These are phyloP conservation scores for Autographa gamma DNA, from an alignment of 2,888 invertebrate species.

Conservation along the genomic window DNA sequence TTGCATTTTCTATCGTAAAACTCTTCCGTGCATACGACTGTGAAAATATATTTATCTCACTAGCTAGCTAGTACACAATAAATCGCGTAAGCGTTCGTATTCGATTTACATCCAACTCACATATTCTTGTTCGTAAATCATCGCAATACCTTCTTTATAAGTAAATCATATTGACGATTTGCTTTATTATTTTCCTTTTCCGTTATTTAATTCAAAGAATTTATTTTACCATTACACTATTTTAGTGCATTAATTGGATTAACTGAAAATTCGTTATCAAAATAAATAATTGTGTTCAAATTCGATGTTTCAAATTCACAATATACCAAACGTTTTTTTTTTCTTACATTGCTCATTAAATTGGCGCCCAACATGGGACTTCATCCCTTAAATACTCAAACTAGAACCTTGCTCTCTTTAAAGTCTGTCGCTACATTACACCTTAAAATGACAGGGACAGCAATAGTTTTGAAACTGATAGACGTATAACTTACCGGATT, in stretches of 20 bases:
- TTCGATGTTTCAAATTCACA: too few species aligned
- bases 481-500: constrained; percentile 63
- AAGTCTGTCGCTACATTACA: neutral
- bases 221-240: neutral
- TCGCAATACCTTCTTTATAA: neutral
- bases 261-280: too few species aligned
- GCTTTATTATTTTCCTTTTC: neutral
- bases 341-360: too few species aligned
- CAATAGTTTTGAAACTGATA: too few species aligned
- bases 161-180: neutral
- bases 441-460: too few species aligned
- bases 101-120: neutral
- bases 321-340: too few species aligned
- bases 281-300: too few species aligned
- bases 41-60: neutral
- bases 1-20: too few species aligned
- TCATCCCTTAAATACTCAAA: neutral
- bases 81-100: neutral
- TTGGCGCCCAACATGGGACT: constrained; percentile 22
- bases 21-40: too few species aligned
- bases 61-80: neutral
- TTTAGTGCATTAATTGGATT: too few species aligned
- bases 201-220: neutral
- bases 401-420: neutral
- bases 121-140: constrained; percentile 4